phyloP scores from a whole-genome alignment of 2,888 invertebrate genomes.

The Zygothrica quintamaculata region DNA sequence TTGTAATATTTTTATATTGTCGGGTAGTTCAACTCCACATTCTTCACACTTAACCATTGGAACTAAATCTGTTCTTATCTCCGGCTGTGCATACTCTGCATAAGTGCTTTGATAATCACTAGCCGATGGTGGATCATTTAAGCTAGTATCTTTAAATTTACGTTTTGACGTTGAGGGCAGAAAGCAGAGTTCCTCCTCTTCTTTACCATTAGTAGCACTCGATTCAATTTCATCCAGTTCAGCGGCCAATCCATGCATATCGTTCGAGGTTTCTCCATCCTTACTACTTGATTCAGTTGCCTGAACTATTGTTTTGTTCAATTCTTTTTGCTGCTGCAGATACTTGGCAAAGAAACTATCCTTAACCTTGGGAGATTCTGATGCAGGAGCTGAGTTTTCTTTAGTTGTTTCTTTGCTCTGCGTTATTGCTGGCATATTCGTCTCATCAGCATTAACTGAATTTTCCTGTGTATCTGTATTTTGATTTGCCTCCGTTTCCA shows the following conservation, averaged over 20 bases:
- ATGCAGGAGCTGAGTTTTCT: slow-evolving; percentile 14
- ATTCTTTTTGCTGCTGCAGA: slow-evolving; percentile 48
- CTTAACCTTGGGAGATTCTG: slow-evolving; percentile 48
- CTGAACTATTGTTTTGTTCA: not conserved
- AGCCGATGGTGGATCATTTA: not conserved
- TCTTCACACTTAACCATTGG: slow-evolving; percentile 86
- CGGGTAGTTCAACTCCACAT: slow-evolving; percentile 87
- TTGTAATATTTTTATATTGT: slow-evolving; percentile 85
- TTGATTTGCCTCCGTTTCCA: not conserved
- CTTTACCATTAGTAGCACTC: slow-evolving; percentile 2
- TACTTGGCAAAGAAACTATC: slow-evolving; percentile 75
- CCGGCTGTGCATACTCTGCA: slow-evolving; percentile 78
- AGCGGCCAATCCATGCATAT: slow-evolving; percentile 52
- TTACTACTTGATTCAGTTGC: not conserved
- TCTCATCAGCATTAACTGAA: too few relatives aligned
- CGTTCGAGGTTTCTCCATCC: slow-evolving; percentile 32
- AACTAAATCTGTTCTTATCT: slow-evolving; percentile 62
- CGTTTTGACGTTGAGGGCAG: slow-evolving; percentile 58
- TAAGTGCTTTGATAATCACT: slow-evolving; percentile 68
- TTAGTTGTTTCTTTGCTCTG: slow-evolving; percentile 2
- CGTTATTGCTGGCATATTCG: too few relatives aligned
- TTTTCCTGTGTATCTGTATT: too few relatives aligned
- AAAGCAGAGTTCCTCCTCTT: not conserved
- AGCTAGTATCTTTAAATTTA: slow-evolving; percentile 29
- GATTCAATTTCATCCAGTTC: slow-evolving; percentile 64